Evolutionary conservation across 2,797 vertebrate species (phyloP), one percentile per base, ranked within the genome.

Genomic region (Crypturellus tataupa): DNA sequence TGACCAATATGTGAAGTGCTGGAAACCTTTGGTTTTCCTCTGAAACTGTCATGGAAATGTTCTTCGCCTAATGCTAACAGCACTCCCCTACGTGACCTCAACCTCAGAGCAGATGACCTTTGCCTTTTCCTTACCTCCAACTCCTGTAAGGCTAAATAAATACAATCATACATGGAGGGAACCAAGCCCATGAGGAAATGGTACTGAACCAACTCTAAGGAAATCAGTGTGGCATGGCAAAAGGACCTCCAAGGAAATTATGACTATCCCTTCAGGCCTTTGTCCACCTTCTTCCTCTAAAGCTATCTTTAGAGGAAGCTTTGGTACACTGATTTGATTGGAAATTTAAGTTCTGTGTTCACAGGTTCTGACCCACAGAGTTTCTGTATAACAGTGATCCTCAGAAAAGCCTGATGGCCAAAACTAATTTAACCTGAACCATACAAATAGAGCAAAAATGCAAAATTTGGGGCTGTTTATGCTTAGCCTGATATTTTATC

Each of bases 391-490:
- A 24, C 63, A 42, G 9, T n/a, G 46, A 27, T 86, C 35, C 39
- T 55, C 56, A 20, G 25, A 90, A 94, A 95, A 88, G 65, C 68
- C n/a, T 33, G 58, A 87, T 86, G 75, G 77, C 80, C 3, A 21
- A 91, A 94, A 89, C 55, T 77, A 90, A 78, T 63, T 65, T 63
- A 96, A 89, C 63, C 24, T 55, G 53, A 55, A 29, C 16, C 53
- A 55, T 19, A 18, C 17, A 55, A 55, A 82, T 39, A 23, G 7
- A 76, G 21, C 2, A 29, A 84, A 83, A 85, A 23, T n/a, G 64
- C 25, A 85, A 42, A 12, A 29, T 24, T 47, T 58, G 40, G 5
- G 16, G 21, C 9, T 23, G 27, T 33, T 91, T 65, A 72, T 27
- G 21, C 33, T 51, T 78, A 35, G 59, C 3, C 37, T 87, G 40